These are phyloP conservation scores for Athalia cordata DNA, from an alignment of 2,888 invertebrate species.

Conservation along the genomic window DNA sequence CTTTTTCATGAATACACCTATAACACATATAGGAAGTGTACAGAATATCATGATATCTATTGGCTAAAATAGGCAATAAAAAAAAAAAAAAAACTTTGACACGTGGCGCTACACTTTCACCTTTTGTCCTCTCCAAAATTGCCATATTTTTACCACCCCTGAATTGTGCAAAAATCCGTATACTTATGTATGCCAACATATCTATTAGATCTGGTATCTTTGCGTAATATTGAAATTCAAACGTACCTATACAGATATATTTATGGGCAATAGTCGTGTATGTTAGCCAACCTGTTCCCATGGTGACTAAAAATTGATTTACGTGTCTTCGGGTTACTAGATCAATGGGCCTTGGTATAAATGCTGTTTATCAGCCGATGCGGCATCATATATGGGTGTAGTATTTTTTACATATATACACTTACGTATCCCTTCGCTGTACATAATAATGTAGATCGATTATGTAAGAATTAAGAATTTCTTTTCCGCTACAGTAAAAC, in stretches of 20 bases:
- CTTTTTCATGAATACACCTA: no score
- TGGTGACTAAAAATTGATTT: conserved; percentile 69
- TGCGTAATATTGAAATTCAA: conserved; percentile 28
- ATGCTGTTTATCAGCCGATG: conserved; percentile 9
- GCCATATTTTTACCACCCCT: neutral
- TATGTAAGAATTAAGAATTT: no score
- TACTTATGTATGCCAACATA: neutral
- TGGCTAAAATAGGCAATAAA: no score
- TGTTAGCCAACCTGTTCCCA: conserved; percentile 64
- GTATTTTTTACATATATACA: neutral
- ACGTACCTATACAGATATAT: neutral
- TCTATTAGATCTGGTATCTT: conserved; percentile 4
- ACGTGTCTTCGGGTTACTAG: conserved; percentile 53
- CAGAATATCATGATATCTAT: no score
- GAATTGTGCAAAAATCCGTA: neutral
- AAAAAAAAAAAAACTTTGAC: neutral
- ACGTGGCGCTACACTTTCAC: conserved; percentile 2
- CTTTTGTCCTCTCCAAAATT: neutral
- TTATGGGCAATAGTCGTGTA: conserved; percentile 55
- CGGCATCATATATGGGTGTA: neutral
- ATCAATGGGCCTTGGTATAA: conserved; percentile 37
- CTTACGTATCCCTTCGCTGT: no score
- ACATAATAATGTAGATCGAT: no score
- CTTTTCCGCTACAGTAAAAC: no score
- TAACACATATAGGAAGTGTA: no score